Evolutionary conservation across 1,140 invertebrate genomes (phyloP).

Genomic region (Papilio aristodemus): DNA sequence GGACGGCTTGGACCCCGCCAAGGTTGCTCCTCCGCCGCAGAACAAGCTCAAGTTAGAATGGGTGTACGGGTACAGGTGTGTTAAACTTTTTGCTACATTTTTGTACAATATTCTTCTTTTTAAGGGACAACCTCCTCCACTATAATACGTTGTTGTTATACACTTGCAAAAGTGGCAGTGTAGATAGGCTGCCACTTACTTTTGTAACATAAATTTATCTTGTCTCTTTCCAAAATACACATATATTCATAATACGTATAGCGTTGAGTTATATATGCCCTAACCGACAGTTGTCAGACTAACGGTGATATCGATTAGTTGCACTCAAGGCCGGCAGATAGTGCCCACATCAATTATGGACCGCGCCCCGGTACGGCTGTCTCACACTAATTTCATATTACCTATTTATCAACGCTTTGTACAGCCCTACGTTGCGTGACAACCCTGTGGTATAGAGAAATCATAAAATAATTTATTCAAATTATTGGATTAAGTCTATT

Average conservation of each 20-base stretch:
- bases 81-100: not conserved
- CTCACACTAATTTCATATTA: not conserved
- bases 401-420: not conserved
- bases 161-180: too few relatives aligned
- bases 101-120: too few relatives aligned
- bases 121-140: too few relatives aligned
- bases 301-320: conserved; percentile 1
- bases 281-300: too few relatives aligned
- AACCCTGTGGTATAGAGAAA: not conserved
- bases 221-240: too few relatives aligned
- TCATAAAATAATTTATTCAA: not conserved
- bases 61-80: conserved; percentile 85
- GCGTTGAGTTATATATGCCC: too few relatives aligned
- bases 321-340: conserved; percentile 8
- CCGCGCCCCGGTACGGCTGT: not conserved
- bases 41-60: conserved; percentile 93
- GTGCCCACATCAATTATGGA: conserved; percentile 12
- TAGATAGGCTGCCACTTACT: too few relatives aligned
- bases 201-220: too few relatives aligned
- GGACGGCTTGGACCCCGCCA: conserved; percentile 87
- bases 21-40: conserved; percentile 89
- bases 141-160: too few relatives aligned
- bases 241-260: too few relatives aligned
- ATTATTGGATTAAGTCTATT: not conserved
- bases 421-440: not conserved